These are phyloP conservation scores for Corythoichthys haematopterus DNA, from an alignment of 2,113 vertebrate species.

Conservation along the genomic window DNA sequence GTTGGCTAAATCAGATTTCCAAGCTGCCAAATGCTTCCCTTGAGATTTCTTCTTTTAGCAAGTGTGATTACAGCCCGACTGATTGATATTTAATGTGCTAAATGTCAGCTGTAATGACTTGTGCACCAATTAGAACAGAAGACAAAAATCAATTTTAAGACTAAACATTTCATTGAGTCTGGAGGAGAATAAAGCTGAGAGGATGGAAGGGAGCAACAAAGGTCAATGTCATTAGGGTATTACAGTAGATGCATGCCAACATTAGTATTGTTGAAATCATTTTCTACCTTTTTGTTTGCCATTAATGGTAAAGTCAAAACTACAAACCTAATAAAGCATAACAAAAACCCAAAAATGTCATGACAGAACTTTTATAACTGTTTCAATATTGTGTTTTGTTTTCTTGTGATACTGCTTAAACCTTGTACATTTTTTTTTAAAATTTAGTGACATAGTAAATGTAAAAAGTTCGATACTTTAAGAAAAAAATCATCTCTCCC, in stretches of 20 bases:
- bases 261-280: background rate
- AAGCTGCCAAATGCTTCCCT: constrained; percentile 3
- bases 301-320: background rate
- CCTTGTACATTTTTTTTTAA: background rate
- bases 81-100: constrained; percentile 24
- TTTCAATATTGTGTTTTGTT: too few species aligned
- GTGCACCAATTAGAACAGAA: constrained; percentile 8
- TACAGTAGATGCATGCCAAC: background rate
- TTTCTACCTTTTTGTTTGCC: background rate
- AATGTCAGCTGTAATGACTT: constrained; percentile 16
- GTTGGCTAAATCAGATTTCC: background rate
- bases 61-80: constrained; percentile 9
- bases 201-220: background rate
- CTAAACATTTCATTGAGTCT: background rate
- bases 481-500: too few species aligned
- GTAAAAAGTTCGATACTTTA: too few species aligned
- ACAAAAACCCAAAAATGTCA: too few species aligned
- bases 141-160: constrained; percentile 9
- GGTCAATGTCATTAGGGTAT: background rate
- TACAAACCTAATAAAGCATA: too few species aligned
- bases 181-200: background rate
- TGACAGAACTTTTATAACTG: too few species aligned
- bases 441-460: background rate
- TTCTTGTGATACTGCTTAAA: too few species aligned
- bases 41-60: constrained; percentile 12